Percentiles rank a stretch among this genome's conserved stretches.
These are phyloP conservation scores for Sciaenops ocellatus DNA, from an alignment of 2,797 vertebrate species.

Conservation along the genomic window DNA sequence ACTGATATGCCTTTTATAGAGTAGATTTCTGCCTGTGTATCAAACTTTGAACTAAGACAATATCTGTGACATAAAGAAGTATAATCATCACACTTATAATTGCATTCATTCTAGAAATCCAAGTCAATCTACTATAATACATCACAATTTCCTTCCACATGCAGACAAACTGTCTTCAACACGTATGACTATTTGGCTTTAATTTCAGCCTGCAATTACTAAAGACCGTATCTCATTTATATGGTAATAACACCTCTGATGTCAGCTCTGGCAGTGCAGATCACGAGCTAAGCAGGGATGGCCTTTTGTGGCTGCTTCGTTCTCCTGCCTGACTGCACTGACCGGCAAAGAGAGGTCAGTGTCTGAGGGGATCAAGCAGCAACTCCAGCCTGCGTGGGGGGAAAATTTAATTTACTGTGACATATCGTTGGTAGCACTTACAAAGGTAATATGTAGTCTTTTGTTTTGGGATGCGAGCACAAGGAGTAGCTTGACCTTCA, in stretches of 20 bases:
- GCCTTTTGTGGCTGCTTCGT: conserved; percentile 70
- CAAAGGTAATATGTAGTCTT: conserved; percentile 59
- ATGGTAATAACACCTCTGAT: conserved; percentile 84
- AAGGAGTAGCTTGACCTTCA: conserved; percentile 61
- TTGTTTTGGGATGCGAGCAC: conserved; percentile 52
- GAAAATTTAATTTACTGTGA: conserved; percentile 71
- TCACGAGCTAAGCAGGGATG: conserved; percentile 59
- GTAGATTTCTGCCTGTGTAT: conserved; percentile 4
- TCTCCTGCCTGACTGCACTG: conserved; percentile 68
- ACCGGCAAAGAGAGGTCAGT: conserved; percentile 65
- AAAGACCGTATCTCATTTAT: conserved; percentile 85
- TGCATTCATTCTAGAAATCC: conserved; percentile 17
- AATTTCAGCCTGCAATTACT: conserved; percentile 83
- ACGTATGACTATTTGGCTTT: conserved; percentile 69
- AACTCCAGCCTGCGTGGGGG: conserved; percentile 17
- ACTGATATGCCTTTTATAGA: neutral
- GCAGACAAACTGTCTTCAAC: conserved; percentile 67
- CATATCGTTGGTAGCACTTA: conserved; percentile 66
- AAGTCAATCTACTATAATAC: conserved; percentile 43
- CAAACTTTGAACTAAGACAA: neutral
- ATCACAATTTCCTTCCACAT: conserved; percentile 53
- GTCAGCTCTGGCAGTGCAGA: conserved; percentile 66
- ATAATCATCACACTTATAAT: neutral
- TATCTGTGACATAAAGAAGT: neutral
- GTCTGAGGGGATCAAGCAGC: conserved; percentile 61